Base-by-base conservation (phyloP, 2,113 vertebrate genomes). In the Sinosuthora webbiana region DNA sequence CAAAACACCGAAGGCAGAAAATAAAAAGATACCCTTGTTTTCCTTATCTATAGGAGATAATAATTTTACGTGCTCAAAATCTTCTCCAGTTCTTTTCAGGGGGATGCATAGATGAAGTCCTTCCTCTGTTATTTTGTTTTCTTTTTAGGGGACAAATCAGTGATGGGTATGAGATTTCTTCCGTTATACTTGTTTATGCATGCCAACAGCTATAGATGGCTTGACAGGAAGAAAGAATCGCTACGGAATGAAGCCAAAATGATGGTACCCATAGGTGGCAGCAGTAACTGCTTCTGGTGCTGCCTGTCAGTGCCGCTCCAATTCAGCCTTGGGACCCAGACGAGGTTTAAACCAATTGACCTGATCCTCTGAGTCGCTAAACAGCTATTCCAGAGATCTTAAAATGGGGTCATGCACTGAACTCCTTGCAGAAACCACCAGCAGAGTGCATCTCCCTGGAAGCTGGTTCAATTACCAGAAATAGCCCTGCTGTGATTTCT, bases 201-300 rank as follows among this genome's bases (percentile, higher is more conserved):
- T 2, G 6, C 64, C 16, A 78, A 7, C 41, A 60, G 31, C 22
- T 56, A 2, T 35, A 1, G 35, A 7, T 80, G 42, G 30, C 24
- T 69, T 31, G 30, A 23, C 19, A 56, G 0, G 27, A 76, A 62
- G 62, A 11, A 83, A 57, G 21, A 12, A 13, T 39, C 8, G 1
- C 28, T 11, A 45, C 87, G 37, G 35, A 55, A 53, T n/a, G 56
- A 74, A 83, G 67, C 60, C 64, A 22, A 81, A 56, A 39, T 19
- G 53, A 71, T 92, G 9, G 33, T 86, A 35, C 94, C 96, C 77
- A 1, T 97, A 97, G 97, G 83, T 97, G 97, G 96, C 96, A 97
- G 91, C 96, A 96, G 78, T 37, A 95, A 16, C 68, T 94, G 84
- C 95, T 78, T 81, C 63, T 28, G 45, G 39, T 60, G 93, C 55